A percentile compares a stretch with the other conserved stretches of the same genome.
Conservation (phyloP, 2,888 invertebrate species). For the Drosophila neonasuta region DNA sequence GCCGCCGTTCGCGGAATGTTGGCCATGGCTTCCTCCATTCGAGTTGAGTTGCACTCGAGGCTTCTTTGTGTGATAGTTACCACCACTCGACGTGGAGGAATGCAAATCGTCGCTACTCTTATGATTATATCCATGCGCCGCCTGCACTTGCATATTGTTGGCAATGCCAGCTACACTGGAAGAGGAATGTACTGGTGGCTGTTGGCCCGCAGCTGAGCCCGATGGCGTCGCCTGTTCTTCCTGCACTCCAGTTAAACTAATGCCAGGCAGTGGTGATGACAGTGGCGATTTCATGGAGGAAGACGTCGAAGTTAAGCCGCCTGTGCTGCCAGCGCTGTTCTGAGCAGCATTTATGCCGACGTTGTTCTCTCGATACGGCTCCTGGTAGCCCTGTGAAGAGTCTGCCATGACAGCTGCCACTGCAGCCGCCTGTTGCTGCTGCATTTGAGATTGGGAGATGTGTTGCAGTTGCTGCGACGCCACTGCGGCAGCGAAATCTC, state of each 20-base stretch:
- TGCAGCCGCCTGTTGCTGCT: slow-evolving; percentile 70
- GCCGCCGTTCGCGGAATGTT: slow-evolving; percentile 52
- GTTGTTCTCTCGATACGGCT: slow-evolving; percentile 68
- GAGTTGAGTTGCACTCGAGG: slow-evolving; percentile 76
- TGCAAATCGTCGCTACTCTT: slow-evolving; percentile 70
- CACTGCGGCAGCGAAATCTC: slow-evolving; percentile 80
- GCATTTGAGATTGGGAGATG: slow-evolving; percentile 74
- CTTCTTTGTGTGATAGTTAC: slow-evolving; percentile 77
- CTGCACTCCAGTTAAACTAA: slow-evolving; percentile 36
- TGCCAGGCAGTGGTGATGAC: slow-evolving; percentile 76
- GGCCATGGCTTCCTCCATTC: slow-evolving; percentile 41
- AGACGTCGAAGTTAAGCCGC: slow-evolving; percentile 80
- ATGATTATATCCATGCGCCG: slow-evolving; percentile 47
- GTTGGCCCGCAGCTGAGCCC: slow-evolving; percentile 27
- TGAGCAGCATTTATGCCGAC: slow-evolving; percentile 50
- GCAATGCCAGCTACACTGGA: slow-evolving; percentile 49
- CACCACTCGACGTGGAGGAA: slow-evolving; percentile 63
- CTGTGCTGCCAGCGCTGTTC: slow-evolving; percentile 59
- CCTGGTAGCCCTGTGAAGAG: slow-evolving; percentile 75
- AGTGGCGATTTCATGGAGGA: slow-evolving; percentile 81
- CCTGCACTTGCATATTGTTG: slow-evolving; percentile 37
- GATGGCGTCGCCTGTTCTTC: slow-evolving; percentile 42
- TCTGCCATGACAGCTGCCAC: slow-evolving; percentile 71
- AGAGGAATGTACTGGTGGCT: slow-evolving; percentile 68
- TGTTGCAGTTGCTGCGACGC: slow-evolving; percentile 80